A percentile compares a stretch with the other conserved stretches of the same genome.
phyloP scores from a whole-genome alignment of 1,140 invertebrate genomes.

The Anthonomus grandis region DNA sequence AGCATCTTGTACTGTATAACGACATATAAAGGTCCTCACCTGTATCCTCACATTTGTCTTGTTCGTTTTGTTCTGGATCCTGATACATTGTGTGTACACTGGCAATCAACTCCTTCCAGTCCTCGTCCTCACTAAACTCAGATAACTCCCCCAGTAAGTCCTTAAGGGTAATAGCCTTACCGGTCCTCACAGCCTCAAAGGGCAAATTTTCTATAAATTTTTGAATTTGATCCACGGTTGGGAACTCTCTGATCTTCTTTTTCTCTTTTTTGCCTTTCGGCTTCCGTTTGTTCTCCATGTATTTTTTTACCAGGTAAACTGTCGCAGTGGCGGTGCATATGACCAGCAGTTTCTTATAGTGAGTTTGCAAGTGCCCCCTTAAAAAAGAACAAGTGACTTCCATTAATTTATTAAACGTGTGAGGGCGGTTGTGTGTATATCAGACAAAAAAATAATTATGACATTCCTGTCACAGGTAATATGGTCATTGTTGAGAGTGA shows the following conservation, averaged over 20 bases:
- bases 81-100: conserved; percentile 29
- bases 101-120: conserved; percentile 35
- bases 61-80: not conserved
- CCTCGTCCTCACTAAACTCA: conserved; percentile 36
- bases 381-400: too few species aligned
- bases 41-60: conserved; percentile 7
- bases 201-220: conserved; percentile 34
- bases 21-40: too few species aligned
- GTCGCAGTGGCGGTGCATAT: conserved; percentile 15
- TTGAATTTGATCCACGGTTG: conserved; percentile 32
- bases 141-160: conserved; percentile 32
- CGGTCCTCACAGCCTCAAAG: conserved; percentile 19
- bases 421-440: too few species aligned
- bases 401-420: too few species aligned
- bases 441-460: too few species aligned
- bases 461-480: too few species aligned
- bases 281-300: conserved; percentile 20
- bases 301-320: conserved; percentile 25
- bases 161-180: conserved; percentile 25
- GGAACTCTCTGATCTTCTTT: conserved; percentile 29
- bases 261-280: conserved; percentile 14
- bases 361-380: conserved; percentile 22
- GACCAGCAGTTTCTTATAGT: conserved; percentile 27
- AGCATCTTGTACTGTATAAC: not conserved
- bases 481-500: too few species aligned